Conservation (phyloP, 2,888 invertebrate genomes). For the Cepaea hortensis region DNA sequence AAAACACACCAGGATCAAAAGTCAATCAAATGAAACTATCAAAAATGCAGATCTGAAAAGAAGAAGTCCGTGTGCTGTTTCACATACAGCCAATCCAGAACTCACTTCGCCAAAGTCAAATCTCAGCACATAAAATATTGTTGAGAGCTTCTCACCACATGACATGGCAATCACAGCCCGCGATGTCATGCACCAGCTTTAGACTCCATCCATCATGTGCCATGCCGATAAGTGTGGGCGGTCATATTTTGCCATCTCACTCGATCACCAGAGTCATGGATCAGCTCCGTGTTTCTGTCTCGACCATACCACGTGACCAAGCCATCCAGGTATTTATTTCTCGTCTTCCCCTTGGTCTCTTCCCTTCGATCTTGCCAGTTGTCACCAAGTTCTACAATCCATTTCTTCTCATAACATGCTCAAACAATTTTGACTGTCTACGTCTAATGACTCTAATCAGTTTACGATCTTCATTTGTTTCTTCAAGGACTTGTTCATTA, state of each 20-base stretch:
- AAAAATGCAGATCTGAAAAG: background rate
- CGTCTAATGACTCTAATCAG: too few relatives aligned
- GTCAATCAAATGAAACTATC: too few relatives aligned
- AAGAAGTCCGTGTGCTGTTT: background rate
- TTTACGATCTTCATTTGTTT: too few relatives aligned
- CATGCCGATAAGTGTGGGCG: too few relatives aligned
- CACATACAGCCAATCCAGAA: background rate
- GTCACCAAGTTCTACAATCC: constrained; percentile 34
- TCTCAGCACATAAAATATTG: constrained; percentile 21
- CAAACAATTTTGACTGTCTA: too few relatives aligned
- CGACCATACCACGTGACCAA: too few relatives aligned
- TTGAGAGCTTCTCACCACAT: constrained; percentile 24
- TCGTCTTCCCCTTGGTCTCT: too few relatives aligned
- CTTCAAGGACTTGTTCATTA: too few relatives aligned
- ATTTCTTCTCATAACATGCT: background rate
- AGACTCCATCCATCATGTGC: constrained; percentile 15
- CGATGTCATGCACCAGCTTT: constrained; percentile 13
- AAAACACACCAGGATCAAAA: too few relatives aligned
- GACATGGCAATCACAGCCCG: constrained; percentile 26
- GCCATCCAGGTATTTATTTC: too few relatives aligned
- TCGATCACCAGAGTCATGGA: too few relatives aligned
- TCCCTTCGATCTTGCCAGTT: background rate
- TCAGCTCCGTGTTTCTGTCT: constrained; percentile 45
- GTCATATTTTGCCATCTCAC: too few relatives aligned
- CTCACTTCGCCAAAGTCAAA: background rate